A percentile compares a stretch with the other conserved stretches of the same genome.
These are phyloP conservation scores for Ophion slaviceki DNA, from an alignment of 2,888 invertebrate species.

Conservation along the genomic window DNA sequence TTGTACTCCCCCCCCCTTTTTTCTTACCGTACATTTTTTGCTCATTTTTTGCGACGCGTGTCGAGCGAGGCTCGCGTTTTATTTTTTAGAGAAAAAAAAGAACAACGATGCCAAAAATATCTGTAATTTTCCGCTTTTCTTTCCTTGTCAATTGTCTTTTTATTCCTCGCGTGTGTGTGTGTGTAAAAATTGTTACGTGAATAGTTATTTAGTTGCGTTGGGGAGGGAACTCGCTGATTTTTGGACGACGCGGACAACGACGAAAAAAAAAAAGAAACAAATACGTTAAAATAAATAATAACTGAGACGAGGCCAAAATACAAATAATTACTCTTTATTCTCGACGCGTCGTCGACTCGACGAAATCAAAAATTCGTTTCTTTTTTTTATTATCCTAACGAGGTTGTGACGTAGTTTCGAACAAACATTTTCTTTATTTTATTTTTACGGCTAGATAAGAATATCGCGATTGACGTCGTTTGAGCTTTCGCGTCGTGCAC, in stretches of 20 bases:
- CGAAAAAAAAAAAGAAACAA: background rate
- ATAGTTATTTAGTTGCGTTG: conserved; percentile 14
- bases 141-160: background rate
- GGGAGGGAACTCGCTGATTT: background rate
- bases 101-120: conserved; percentile 65
- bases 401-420: conserved; percentile 46
- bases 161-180: background rate
- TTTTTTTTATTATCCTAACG: conserved; percentile 23
- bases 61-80: conserved; percentile 38
- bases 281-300: background rate
- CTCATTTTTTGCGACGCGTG: background rate
- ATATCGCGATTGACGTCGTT: background rate
- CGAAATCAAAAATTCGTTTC: background rate
- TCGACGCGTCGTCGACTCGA: conserved; percentile 19
- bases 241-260: background rate
- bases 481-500: conserved; percentile 6
- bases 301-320: conserved; percentile 3
- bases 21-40: background rate
- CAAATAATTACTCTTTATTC: background rate
- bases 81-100: conserved; percentile 39
- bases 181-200: conserved; percentile 32
- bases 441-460: background rate
- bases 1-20: background rate
- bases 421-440: background rate
- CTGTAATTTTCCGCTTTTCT: conserved; percentile 49